Evolutionary conservation across 2,113 vertebrate species (phyloP).

Genomic region (Chionis minor): DNA sequence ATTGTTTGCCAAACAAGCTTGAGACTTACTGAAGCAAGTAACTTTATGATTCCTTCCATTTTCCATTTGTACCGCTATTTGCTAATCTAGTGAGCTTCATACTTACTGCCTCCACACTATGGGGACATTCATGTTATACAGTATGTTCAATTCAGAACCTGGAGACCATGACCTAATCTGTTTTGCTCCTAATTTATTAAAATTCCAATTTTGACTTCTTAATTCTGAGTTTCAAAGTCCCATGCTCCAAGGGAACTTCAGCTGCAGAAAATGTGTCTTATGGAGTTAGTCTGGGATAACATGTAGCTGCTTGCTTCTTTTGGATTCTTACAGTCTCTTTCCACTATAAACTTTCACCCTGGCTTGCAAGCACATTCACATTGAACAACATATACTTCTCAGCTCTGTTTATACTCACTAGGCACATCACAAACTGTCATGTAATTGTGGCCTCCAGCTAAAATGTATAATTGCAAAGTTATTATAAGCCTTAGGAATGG

Average conservation of each 20-base stretch:
- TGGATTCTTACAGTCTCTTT: neutral
- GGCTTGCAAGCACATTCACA: neutral
- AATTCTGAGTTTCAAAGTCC: neutral
- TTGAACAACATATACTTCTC: neutral
- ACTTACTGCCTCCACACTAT: neutral
- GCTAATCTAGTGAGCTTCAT: neutral
- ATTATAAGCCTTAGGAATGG: neutral
- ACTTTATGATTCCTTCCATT: neutral
- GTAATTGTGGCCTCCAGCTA: neutral
- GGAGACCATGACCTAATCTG: neutral
- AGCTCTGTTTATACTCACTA: neutral
- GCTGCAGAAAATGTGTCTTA: neutral
- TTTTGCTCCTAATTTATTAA: neutral
- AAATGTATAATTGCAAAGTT: neutral
- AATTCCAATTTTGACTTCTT: neutral
- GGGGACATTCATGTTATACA: neutral
- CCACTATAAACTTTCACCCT: neutral
- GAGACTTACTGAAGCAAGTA: neutral
- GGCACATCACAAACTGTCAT: neutral
- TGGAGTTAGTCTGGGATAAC: neutral
- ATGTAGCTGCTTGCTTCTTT: neutral
- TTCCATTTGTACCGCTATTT: neutral
- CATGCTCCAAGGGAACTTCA: neutral
- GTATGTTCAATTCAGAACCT: neutral
- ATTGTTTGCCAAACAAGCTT: neutral